Conservation (phyloP, 2,888 invertebrate genomes). For the Eupithecia subfuscata region DNA sequence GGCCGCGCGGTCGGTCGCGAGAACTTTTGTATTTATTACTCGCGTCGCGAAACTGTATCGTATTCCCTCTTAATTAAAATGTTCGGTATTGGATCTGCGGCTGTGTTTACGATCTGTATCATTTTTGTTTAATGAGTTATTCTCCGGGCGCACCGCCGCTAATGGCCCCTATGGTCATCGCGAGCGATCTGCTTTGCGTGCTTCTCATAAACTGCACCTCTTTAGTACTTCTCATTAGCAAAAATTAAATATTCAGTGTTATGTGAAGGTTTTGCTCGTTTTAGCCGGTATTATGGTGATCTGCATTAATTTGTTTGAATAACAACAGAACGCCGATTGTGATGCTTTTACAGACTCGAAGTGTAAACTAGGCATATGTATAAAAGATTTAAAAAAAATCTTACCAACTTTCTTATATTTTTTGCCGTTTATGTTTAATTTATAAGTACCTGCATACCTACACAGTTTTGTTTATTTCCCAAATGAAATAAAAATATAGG, state of each 20-base stretch:
- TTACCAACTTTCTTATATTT: no score
- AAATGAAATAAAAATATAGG: no score
- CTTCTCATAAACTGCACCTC: slow-evolving; percentile 41
- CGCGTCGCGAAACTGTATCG: slow-evolving; percentile 60
- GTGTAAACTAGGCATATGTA: no score
- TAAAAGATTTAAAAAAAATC: no score
- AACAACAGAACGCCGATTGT: slow-evolving; percentile 23
- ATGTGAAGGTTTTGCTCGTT: slow-evolving; percentile 23
- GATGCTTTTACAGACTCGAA: no score
- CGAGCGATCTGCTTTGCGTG: slow-evolving; percentile 33
- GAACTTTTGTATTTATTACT: slow-evolving; percentile 53
- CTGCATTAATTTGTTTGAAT: slow-evolving; percentile 24
- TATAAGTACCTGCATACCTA: no score
- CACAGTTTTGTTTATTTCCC: no score
- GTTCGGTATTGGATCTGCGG: slow-evolving; percentile 72
- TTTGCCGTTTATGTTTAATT: no score
- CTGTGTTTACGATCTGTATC: slow-evolving; percentile 73
- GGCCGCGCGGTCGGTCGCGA: slow-evolving; percentile 41
- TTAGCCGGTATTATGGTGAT: slow-evolving; percentile 18
- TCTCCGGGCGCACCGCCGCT: slow-evolving; percentile 53
- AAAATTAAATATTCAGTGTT: slow-evolving; percentile 33
- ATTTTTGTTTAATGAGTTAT: slow-evolving; percentile 79
- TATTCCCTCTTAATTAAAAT: slow-evolving; percentile 74
- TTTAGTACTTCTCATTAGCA: slow-evolving; percentile 43
- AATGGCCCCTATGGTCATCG: slow-evolving; percentile 47